Evolutionary conservation across 2,888 invertebrate species (phyloP), one percentile per base, ranked within the genome.

Genomic region (Cosmopolites sordidus): DNA sequence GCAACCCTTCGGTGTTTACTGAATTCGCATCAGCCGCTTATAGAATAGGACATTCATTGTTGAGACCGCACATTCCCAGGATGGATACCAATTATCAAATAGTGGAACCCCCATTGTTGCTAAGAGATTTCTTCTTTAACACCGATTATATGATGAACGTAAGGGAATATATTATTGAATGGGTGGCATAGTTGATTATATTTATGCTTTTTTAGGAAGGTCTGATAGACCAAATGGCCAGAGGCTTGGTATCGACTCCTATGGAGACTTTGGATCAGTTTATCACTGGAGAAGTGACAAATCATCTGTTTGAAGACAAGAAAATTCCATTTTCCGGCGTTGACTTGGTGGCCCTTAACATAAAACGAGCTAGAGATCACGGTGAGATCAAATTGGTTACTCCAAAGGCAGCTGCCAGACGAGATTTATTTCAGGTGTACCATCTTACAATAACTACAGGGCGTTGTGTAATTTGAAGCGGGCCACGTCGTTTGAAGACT

Each of bases 201-300:
- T 45, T 16, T 50, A 16, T 22, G 11, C 4, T n/a, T 51, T 41
- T 75, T 70, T 76, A 86, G 75, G 83, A 84, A 8, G 82, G 84
- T 33, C 85, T 92, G 80, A 78, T 89, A 17, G 94, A 94, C 71
- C 92, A 93, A 72, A 83, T 94, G 45, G 80, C 86, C 55, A 83
- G 94, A 48, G 94, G 94, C 27, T 75, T 94, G 9, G 79, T 91
- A 0, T 87, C 92, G 0, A 92, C 92, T 0, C 92, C 93, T 0
- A 92, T 94, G 89, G 94, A 94, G 74, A 90, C 91, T 0, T 75
- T 94, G 44, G 94, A 94, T 75, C 92, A 93, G 72, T 93, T 94
- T 71, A 89, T 94, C 63, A 93, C 94, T 0, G 92, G 92, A 0
- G 94, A 94, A 78, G 92, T 94, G 1, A 92, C 93, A 8, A 94